A percentile compares a stretch with the other conserved stretches of the same genome.
These are phyloP conservation scores for Entosphenus tridentatus DNA, from an alignment of 2,113 vertebrate species.

Conservation along the genomic window DNA sequence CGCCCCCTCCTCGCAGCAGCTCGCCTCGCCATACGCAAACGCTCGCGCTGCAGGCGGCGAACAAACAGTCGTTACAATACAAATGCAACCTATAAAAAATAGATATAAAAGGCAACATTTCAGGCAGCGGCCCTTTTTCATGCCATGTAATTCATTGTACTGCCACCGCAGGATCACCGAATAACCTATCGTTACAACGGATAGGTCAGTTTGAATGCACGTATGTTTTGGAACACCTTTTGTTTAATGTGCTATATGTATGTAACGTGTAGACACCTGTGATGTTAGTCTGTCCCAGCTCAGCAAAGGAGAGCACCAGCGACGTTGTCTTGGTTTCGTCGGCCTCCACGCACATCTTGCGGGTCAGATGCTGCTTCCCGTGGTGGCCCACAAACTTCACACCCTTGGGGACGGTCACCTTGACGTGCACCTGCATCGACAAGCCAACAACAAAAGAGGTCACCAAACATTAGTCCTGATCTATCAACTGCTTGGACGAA, in stretches of 20 bases:
- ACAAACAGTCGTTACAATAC: constrained; percentile 8
- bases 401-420: constrained; percentile 53
- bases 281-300: constrained; percentile 51
- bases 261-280: constrained; percentile 24
- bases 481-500: too few species aligned
- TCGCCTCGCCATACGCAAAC: constrained; percentile 39
- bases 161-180: too few species aligned
- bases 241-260: too few species aligned
- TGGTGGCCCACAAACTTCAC: constrained; percentile 63
- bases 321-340: constrained; percentile 51
- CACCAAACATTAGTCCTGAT: not conserved
- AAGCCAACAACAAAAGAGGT: rapidly evolving
- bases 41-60: constrained; percentile 32
- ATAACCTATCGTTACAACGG: too few species aligned
- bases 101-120: too few species aligned
- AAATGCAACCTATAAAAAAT: too few species aligned
- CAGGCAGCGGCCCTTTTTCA: too few species aligned
- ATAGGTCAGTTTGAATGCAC: too few species aligned
- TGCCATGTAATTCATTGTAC: too few species aligned
- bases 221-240: too few species aligned
- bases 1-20: constrained; percentile 36
- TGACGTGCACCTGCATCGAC: constrained; percentile 41
- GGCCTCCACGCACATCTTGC: constrained; percentile 47
- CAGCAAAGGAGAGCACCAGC: constrained; percentile 46
- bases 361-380: constrained; percentile 50